phyloP scores from a whole-genome alignment of 2,113 vertebrate genomes.

The Siniperca knerii region DNA sequence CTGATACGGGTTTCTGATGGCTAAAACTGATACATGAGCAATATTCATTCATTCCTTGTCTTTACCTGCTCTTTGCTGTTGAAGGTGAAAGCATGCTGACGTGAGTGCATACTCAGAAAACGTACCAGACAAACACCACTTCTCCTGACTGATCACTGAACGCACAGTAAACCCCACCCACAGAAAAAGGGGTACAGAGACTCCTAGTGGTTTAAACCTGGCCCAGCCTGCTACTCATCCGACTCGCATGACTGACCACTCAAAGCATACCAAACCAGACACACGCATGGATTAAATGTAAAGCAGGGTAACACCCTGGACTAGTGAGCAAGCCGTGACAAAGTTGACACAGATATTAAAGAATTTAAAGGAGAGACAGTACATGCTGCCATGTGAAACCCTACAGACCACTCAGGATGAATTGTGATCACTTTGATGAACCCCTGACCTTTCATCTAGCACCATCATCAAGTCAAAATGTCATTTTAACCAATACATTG shows the following conservation, averaged over 20 bases:
- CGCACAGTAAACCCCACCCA: not conserved
- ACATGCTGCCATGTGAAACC: not conserved
- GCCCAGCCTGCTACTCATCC: too few relatives aligned
- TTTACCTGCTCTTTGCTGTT: not conserved
- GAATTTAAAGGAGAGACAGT: not conserved
- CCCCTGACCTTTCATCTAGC: too few relatives aligned
- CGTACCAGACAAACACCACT: constrained; percentile 11
- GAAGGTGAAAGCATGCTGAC: not conserved
- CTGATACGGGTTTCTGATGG: not conserved
- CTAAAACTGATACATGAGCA: not conserved
- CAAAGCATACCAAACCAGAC: too few relatives aligned
- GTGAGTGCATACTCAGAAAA: constrained; percentile 22
- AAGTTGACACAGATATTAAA: not conserved
- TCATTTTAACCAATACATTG: too few relatives aligned
- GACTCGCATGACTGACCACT: too few relatives aligned
- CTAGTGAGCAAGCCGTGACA: not conserved
- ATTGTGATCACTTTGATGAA: too few relatives aligned
- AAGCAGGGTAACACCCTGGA: not conserved
- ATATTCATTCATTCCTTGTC: not conserved
- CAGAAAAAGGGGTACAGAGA: too few relatives aligned
- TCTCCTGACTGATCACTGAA: not conserved
- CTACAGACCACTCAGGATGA: too few relatives aligned
- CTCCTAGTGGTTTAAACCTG: too few relatives aligned
- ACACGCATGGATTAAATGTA: not conserved
- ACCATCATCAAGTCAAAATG: too few relatives aligned